Percentiles rank a stretch among this genome's conserved stretches.
Evolutionary conservation across 2,888 invertebrate species (phyloP).

Genomic region (Lithophane socia): DNA sequence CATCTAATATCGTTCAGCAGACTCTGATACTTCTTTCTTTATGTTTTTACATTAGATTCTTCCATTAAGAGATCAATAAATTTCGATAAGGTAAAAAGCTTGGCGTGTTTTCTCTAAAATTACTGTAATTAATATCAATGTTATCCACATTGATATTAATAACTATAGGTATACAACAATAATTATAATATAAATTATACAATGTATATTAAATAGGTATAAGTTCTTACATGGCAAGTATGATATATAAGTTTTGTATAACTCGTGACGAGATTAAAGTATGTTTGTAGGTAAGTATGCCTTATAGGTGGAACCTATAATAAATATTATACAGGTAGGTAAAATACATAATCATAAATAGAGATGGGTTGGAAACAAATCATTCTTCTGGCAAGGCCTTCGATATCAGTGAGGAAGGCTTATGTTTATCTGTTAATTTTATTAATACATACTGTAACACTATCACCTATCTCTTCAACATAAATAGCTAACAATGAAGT

Average conservation of each 20-base stretch:
- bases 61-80: background rate
- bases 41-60: background rate
- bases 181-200: conserved; percentile 8
- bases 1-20: background rate
- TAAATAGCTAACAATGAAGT: conserved; percentile 6
- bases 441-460: background rate
- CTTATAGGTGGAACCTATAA: background rate
- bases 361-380: background rate
- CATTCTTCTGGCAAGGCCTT: background rate
- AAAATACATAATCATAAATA: background rate
- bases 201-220: background rate
- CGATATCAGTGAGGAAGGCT: background rate
- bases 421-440: background rate
- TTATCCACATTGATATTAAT: conserved; percentile 16
- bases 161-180: conserved; percentile 23
- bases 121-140: too few species aligned
- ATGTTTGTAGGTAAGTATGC: background rate
- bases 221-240: conserved; percentile 11
- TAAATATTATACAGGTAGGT: background rate
- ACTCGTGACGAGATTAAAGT: conserved; percentile 7
- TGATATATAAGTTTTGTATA: conserved; percentile 1
- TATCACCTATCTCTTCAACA: background rate
- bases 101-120: conserved; percentile 31
- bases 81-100: conserved; percentile 38
- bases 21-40: background rate